phyloP scores from a whole-genome alignment of 1,140 invertebrate genomes.

The Armadillidium nasatum region DNA sequence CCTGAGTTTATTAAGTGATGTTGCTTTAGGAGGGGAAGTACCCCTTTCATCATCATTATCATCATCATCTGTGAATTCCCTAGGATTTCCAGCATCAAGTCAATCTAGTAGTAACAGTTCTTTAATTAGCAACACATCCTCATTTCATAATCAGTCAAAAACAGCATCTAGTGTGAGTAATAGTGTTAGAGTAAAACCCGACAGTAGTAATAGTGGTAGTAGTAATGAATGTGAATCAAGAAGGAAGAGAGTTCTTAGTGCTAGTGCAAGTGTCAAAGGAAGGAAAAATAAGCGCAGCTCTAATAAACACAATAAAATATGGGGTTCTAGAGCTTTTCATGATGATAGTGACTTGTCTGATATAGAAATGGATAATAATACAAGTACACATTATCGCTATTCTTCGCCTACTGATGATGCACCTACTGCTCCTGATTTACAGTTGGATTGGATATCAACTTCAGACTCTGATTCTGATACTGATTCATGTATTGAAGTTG shows the following conservation, averaged over 20 bases:
- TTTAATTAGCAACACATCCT: not conserved
- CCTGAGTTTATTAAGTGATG: conserved; percentile 4
- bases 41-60: not conserved
- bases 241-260: conserved; percentile 20
- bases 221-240: not conserved
- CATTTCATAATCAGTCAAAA: not conserved
- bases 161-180: no score
- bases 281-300: conserved; percentile 18
- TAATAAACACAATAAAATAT: not conserved
- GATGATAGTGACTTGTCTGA: conserved; percentile 22
- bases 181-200: not conserved
- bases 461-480: conserved; percentile 47
- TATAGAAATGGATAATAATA: conserved; percentile 4
- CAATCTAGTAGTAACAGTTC: not conserved
- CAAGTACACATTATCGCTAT: not conserved
- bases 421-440: conserved; percentile 68
- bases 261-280: conserved; percentile 10
- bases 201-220: not conserved
- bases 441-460: conserved; percentile 65
- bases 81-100: not conserved
- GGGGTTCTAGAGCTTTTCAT: not conserved
- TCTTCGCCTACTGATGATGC: conserved; percentile 51
- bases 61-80: not conserved
- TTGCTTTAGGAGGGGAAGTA: not conserved
- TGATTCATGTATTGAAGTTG: conserved; percentile 58